Percentiles rank a stretch among this genome's conserved stretches.
These are phyloP conservation scores for Peromyscus californicus DNA, from an alignment of 2,113 vertebrate genomes.

Conservation along the genomic window DNA sequence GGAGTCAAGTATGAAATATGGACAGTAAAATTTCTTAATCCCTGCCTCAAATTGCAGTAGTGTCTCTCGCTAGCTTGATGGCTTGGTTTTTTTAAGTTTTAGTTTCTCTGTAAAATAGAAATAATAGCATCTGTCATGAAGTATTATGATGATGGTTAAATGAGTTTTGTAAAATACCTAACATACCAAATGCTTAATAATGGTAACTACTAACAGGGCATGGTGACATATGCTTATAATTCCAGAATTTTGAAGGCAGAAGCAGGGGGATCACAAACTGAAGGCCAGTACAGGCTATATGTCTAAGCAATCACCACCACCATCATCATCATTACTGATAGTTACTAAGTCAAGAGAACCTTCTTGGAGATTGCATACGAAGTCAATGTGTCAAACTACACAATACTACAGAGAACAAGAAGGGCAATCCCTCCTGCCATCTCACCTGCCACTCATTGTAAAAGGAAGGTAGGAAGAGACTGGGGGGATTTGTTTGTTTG, in stretches of 20 bases:
- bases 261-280: not conserved
- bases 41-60: not conserved
- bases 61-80: not conserved
- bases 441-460: not conserved
- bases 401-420: not conserved
- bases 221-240: not conserved
- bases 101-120: constrained; percentile 34
- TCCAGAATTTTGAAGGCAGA: too few relatives aligned
- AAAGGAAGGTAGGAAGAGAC: constrained; percentile 17
- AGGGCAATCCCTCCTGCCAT: not conserved
- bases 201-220: not conserved
- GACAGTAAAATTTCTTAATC: not conserved
- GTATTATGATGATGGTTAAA: not conserved
- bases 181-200: constrained; percentile 1
- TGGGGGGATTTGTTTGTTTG: not conserved
- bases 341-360: not conserved
- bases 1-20: not conserved
- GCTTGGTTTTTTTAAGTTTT: not conserved
- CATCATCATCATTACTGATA: not conserved
- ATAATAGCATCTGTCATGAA: not conserved
- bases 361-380: not conserved
- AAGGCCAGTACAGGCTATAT: not conserved
- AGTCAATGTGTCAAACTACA: not conserved
- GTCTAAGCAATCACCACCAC: not conserved
- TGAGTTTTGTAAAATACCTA: not conserved